phyloP scores from a whole-genome alignment of 1,140 invertebrate species.

The Listronotus bonariensis region DNA sequence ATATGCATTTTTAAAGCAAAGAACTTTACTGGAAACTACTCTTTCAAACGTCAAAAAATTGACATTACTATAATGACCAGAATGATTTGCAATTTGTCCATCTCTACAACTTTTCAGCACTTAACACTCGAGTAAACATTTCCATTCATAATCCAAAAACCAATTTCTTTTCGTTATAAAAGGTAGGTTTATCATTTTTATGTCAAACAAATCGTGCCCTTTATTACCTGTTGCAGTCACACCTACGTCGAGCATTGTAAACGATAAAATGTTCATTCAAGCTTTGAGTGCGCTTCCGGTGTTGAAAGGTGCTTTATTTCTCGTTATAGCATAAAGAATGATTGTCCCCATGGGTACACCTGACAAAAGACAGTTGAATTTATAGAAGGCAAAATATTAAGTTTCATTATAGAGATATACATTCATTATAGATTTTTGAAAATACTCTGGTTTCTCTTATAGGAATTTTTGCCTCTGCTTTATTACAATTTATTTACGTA shows the following conservation, averaged over 20 bases:
- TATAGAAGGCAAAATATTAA: constrained; percentile 9
- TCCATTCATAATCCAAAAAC: constrained; percentile 22
- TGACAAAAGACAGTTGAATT: constrained; percentile 1
- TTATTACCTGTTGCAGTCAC: constrained; percentile 32
- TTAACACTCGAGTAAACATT: constrained; percentile 35
- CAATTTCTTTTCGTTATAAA: constrained; percentile 28
- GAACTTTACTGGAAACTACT: no score
- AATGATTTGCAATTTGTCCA: constrained; percentile 34
- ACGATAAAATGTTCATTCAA: neutral
- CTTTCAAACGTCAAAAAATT: no score
- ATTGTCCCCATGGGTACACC: constrained; percentile 12
- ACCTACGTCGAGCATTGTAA: constrained; percentile 15
- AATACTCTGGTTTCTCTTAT: no score
- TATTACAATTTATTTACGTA: no score
- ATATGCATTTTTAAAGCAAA: no score
- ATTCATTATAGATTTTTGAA: no score
- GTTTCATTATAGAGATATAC: no score
- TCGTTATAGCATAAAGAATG: constrained; percentile 1
- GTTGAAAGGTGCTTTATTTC: constrained; percentile 24
- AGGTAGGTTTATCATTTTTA: constrained; percentile 37
- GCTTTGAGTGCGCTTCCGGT: constrained; percentile 26
- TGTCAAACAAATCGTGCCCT: constrained; percentile 38
- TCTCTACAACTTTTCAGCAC: no score
- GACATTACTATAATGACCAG: constrained; percentile 6
- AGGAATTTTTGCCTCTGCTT: no score